Percentiles rank a stretch among this genome's conserved stretches.
These are phyloP conservation scores for cattle (Bos taurus) DNA, from an alignment of 2,113 vertebrate genomes.

Conservation along the genomic window DNA sequence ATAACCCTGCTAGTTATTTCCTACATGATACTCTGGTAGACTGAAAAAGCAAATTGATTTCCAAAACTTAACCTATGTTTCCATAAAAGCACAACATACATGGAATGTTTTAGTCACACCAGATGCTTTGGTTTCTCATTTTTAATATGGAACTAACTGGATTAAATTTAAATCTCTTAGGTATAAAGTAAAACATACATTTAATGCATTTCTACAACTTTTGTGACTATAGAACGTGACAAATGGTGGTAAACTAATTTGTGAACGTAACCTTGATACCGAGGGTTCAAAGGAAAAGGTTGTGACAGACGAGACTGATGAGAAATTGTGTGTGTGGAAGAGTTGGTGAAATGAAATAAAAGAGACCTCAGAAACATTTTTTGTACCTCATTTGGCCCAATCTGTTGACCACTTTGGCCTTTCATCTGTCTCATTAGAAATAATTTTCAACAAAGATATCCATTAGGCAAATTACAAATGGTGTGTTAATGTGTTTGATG, in stretches of 20 bases:
- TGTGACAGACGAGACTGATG: neutral
- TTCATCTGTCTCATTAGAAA: constrained; percentile 11
- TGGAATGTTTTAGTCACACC: neutral
- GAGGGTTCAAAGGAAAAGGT: neutral
- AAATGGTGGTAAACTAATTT: neutral
- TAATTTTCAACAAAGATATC: neutral
- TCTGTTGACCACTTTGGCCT: neutral
- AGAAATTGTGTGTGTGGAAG: neutral
- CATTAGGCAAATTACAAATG: neutral
- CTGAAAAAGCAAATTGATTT: neutral
- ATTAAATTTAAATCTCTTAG: neutral
- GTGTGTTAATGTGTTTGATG: neutral
- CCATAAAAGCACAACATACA: constrained; percentile 1
- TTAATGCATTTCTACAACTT: neutral
- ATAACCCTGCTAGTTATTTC: neutral
- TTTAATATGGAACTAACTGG: neutral
- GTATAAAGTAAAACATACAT: neutral
- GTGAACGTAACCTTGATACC: neutral
- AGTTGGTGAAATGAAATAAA: neutral
- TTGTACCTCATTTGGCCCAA: neutral
- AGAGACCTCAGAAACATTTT: neutral
- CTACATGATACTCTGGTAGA: neutral
- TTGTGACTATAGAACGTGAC: neutral
- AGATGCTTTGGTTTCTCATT: constrained; percentile 15
- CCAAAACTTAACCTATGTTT: neutral